phyloP scores from a whole-genome alignment of 92 coral and sea anemone genomes.

The Zoanthus sociatus region DNA sequence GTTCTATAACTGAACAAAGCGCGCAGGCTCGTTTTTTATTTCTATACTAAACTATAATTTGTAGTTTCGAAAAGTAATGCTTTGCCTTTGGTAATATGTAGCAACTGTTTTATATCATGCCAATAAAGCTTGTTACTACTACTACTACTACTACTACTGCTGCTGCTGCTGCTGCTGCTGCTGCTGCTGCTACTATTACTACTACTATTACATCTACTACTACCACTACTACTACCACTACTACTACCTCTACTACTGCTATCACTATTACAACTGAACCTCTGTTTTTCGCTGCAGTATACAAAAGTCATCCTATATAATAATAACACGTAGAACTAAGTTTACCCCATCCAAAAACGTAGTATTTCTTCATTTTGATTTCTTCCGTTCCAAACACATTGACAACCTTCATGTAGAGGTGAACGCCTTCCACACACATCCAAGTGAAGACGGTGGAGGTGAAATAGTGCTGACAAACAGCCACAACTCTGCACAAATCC shows the following conservation, averaged over 20 bases:
- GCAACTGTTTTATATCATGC: too few species aligned
- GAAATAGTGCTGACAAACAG: conserved; percentile 81
- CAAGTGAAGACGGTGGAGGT: conserved; percentile 81
- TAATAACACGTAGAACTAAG: background rate
- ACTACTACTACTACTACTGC: too few species aligned
- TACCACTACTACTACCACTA: background rate
- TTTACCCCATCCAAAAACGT: conserved; percentile 92
- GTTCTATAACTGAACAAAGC: too few species aligned
- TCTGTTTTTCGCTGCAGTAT: too few species aligned
- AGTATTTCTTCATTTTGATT: conserved; percentile 71
- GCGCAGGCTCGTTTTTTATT: too few species aligned
- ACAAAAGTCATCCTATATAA: too few species aligned
- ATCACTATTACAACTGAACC: background rate
- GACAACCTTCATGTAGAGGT: conserved; percentile 89
- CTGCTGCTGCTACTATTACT: background rate
- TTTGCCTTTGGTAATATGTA: too few species aligned
- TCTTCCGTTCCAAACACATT: conserved; percentile 84
- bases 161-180: background rate
- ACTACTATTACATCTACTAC: background rate
- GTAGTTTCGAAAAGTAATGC: too few species aligned
- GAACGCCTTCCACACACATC: conserved; percentile 90
- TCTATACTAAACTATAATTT: too few species aligned
- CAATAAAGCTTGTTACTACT: too few species aligned
- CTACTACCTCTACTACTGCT: background rate
- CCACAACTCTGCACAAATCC: conserved; percentile 76